Conservation (phyloP, 1,140 invertebrate genomes). For the Acyrthosiphon pisum region DNA sequence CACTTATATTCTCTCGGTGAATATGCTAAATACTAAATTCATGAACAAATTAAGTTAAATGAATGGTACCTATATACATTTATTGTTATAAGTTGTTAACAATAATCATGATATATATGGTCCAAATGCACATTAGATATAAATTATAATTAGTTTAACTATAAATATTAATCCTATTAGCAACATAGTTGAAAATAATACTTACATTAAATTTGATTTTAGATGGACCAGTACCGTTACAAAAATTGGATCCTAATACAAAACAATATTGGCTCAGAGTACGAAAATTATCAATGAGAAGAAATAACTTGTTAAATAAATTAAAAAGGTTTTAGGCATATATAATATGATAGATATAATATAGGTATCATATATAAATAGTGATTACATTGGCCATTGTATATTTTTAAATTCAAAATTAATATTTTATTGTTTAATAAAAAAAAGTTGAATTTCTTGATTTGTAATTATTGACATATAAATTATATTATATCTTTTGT, state of each 20-base stretch:
- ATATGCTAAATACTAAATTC: no score
- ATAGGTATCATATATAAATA: neutral
- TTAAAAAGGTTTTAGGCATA: conserved; percentile 62
- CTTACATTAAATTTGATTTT: conserved; percentile 57
- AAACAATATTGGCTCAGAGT: conserved; percentile 82
- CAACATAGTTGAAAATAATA: neutral
- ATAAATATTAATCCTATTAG: neutral
- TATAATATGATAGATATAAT: neutral
- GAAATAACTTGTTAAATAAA: conserved; percentile 70
- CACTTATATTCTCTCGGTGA: no score
- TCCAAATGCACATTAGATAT: neutral
- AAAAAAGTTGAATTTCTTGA: neutral
- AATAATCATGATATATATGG: neutral
- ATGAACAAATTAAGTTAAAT: neutral
- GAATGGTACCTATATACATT: neutral
- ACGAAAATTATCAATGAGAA: conserved; percentile 68
- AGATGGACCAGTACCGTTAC: conserved; percentile 68
- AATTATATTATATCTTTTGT: neutral
- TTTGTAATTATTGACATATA: neutral
- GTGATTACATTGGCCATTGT: neutral
- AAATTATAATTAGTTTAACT: neutral
- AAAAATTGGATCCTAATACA: conserved; percentile 79
- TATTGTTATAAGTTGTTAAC: neutral
- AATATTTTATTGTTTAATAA: neutral
- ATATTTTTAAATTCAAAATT: neutral